Evolutionary conservation across 2,888 invertebrate genomes (phyloP).

Genomic region (Linnaemya vulpina): DNA sequence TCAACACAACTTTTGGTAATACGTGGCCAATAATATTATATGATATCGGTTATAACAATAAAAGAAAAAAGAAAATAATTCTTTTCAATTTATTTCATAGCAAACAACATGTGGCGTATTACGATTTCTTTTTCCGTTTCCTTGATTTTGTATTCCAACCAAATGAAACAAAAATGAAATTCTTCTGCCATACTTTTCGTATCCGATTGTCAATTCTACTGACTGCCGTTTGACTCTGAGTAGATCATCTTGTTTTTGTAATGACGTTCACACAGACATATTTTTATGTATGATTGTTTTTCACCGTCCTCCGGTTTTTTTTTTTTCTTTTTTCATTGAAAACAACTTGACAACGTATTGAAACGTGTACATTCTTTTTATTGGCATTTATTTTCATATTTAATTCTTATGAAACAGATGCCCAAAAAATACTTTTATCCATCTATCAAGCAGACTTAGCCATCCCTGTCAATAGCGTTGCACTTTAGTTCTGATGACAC

Average conservation of each 20-base stretch:
- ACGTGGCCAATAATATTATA: background rate
- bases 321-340: background rate
- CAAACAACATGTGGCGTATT: slow-evolving; percentile 41
- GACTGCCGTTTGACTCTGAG: background rate
- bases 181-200: background rate
- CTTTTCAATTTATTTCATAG: background rate
- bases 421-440: background rate
- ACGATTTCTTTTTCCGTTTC: slow-evolving; percentile 45
- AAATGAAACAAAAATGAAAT: slow-evolving; percentile 9
- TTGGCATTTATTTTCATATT: background rate
- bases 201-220: slow-evolving; percentile 26
- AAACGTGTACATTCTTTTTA: background rate
- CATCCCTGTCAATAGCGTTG: background rate
- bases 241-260: background rate
- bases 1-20: background rate
- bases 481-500: background rate
- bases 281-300: background rate
- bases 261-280: background rate
- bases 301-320: background rate
- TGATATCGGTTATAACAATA: background rate
- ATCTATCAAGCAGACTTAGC: background rate
- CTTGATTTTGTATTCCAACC: slow-evolving; percentile 33
- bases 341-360: slow-evolving; percentile 9
- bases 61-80: background rate
- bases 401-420: background rate